Evolutionary conservation across 2,888 invertebrate genomes (phyloP), one percentile per base, ranked within the genome.

Genomic region (Ferdinandea cuprea): DNA sequence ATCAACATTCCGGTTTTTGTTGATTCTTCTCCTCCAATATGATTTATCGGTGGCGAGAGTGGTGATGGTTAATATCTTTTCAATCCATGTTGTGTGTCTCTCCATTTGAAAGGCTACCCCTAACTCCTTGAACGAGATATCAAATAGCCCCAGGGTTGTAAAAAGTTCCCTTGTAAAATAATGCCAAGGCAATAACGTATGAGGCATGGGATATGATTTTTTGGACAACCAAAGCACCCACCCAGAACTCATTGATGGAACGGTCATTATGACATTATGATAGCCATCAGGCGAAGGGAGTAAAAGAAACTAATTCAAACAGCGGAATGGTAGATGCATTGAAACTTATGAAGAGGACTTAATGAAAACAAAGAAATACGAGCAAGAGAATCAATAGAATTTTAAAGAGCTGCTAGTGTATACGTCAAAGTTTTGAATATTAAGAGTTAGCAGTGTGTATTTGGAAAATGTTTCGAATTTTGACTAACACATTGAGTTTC

Each of bases 1-100:
- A 68, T 68, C 68, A 68, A 76, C 52, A 76, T 68, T 54, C 25
- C 32, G 59, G 35, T 42, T 54, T 52, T 65, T 74, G 74, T 74
- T 74, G 32, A 66, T 58, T 50, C 65, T 28, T 63, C 58, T 48
- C 17, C 30, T 56, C 25, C 28, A 25, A 42, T 56, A 58, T 66
- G 74, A 66, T 74, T 74, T 74, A 74, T 74, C n/a, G 65, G n/a
- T 17, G 3, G 54, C 35, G 21, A 19, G 35, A 42, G 69, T 46
- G 48, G 56, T 46, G 19, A 40, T 32, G 71, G 63, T 58, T 48
- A 66, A 66, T 50, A 56, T 46, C 46, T 65, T 56, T 40, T 21
- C 63, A 52, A 32, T 54, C 35, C 17, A 44, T 42, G 21, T 8
- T 54, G 32, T 37, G 6, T 11, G 25, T 25, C 17, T n/a, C 1